Conservation (phyloP, 2,113 vertebrate genomes). For the Lepisosteus oculatus region DNA sequence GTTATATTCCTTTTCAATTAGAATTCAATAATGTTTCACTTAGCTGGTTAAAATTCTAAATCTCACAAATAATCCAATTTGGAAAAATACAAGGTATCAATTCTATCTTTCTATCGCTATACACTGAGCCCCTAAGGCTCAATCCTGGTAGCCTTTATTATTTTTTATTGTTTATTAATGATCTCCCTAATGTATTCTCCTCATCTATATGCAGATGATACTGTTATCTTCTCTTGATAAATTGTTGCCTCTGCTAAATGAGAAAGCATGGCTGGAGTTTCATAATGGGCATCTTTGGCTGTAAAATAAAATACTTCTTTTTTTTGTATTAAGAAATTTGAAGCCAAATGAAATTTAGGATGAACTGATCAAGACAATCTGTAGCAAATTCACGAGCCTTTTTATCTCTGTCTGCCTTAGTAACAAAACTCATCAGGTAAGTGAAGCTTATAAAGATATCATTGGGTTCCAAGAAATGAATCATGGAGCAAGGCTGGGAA, state of each 20-base stretch:
- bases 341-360: background rate
- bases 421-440: too few species aligned
- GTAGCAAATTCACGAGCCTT: background rate
- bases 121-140: constrained; percentile 15
- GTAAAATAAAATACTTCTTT: constrained; percentile 16
- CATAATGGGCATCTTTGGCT: constrained; percentile 16
- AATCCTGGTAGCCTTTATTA: constrained; percentile 25
- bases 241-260: constrained; percentile 24
- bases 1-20: constrained; percentile 54
- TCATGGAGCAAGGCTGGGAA: too few species aligned
- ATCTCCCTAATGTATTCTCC: constrained; percentile 35
- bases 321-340: background rate
- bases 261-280: constrained; percentile 6
- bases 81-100: constrained; percentile 23
- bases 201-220: constrained; percentile 56
- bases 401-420: too few species aligned
- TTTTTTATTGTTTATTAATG: constrained; percentile 47
- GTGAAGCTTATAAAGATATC: too few species aligned
- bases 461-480: too few species aligned
- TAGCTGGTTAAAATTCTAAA: constrained; percentile 23
- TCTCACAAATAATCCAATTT: constrained; percentile 32
- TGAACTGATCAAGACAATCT: background rate
- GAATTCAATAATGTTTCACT: constrained; percentile 38
- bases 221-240: constrained; percentile 21
- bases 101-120: constrained; percentile 28